Evolutionary conservation across 2,888 invertebrate genomes (phyloP), one percentile per base, ranked within the genome.

Genomic region (Ochropleura leucogaster): DNA sequence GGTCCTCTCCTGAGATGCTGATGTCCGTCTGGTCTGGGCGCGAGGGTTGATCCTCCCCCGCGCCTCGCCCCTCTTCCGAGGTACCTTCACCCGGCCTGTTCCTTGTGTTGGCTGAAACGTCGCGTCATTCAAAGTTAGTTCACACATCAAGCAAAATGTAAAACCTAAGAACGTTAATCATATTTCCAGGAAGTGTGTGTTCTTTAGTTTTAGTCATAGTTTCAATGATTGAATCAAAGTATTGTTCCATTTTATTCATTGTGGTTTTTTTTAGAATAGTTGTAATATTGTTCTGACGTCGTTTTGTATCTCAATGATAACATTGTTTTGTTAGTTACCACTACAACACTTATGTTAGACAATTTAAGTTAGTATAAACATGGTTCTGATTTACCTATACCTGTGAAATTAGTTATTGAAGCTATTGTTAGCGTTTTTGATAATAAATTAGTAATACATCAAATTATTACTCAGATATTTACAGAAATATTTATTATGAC

Each of bases 21-120:
- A 96, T 95, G 88, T 96, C 95, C 5, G 93, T 92, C 86, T 91
- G 92, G 67, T 95, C 95, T 55, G 95, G 94, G 89, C 94, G 95
- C 90, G 94, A 92, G 91, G 95, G 92, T 77, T 86, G 88, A 57
- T 93, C 92, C 86, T 93, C 94, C 89, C 93, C 94, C 89, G 93
- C 92, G 89, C 92, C 93, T 63, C 90, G 87, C 55, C 91, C 90
- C 66, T 91, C 92, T 74, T 91, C 90, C n/a, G 85, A 79, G 53
- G 90, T 89, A n/a, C 90, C 92, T 81, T 93, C 94, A 72, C 85
- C 88, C 62, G 92, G 83, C 77, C 91, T 91, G 78, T 86, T 89
- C 80, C 92, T 91, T 77, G 92, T 89, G 76, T 92, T 94, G 84
- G 95, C 96, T 96, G 95, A 66, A 93, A 93, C 72, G 55, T 77